A percentile compares a stretch with the other conserved stretches of the same genome.
phyloP scores from a whole-genome alignment of 1,140 invertebrate genomes.

The Polyergus mexicanus region DNA sequence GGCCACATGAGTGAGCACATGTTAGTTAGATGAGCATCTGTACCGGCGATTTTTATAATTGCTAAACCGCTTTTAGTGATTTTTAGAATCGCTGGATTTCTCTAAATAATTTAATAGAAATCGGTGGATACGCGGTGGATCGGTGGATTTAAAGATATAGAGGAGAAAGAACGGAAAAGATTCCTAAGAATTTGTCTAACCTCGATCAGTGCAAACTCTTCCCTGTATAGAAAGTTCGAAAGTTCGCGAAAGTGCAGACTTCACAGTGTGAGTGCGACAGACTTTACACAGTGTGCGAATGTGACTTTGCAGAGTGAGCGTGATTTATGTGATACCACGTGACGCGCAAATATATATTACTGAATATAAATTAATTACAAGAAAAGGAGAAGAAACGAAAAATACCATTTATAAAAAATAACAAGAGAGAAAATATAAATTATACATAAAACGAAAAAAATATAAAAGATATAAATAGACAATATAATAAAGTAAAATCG shows the following conservation, averaged over 20 bases:
- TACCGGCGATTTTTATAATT: background rate
- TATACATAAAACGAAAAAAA: background rate
- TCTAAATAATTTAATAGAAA: background rate
- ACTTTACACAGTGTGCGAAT: background rate
- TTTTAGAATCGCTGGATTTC: background rate
- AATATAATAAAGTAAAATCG: background rate
- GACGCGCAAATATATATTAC: background rate
- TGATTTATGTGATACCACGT: background rate
- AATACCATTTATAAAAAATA: background rate
- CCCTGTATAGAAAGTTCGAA: constrained; percentile 47
- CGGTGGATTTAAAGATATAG: constrained; percentile 14
- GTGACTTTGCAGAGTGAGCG: background rate
- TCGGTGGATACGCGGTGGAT: background rate
- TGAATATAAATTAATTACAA: background rate
- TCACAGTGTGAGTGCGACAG: background rate
- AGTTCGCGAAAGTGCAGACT: constrained; percentile 41
- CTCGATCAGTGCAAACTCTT: constrained; percentile 1
- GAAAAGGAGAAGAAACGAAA: background rate
- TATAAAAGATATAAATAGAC: background rate
- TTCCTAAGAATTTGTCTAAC: background rate
- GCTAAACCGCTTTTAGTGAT: background rate
- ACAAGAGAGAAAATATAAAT: background rate
- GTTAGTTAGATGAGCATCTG: background rate
- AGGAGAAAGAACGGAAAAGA: background rate
- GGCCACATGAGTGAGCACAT: background rate